Base-by-base conservation (phyloP, 2,797 vertebrate species). In the Emydoidea blandingii region DNA sequence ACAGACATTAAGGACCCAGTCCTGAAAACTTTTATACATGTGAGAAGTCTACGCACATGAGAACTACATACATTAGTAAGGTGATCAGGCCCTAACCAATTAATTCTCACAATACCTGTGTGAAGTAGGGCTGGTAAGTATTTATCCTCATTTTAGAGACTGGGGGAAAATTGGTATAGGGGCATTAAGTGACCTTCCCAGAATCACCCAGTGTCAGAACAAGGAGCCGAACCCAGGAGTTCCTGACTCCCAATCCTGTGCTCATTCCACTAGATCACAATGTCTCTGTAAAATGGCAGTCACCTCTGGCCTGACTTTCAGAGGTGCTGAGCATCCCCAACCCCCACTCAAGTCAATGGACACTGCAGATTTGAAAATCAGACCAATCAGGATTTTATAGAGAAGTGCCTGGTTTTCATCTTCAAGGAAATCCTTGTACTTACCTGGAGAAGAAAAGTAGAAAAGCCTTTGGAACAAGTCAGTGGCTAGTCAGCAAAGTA, bases 321-420 rank as follows among this genome's bases (percentile, higher is more conserved):
- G 91, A 80, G 89, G 81, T 90, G 96, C 93, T 93, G 89, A 94
- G 95, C 88, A 97, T 91, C 21, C 78, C 86, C 81, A 90, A 97
- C 96, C 95, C 96, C 95, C 94, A 97, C 96, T 96, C 94, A 93
- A 86, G 92, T 87, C 92, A 94, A 52, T 27, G 44, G 96, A 96
- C 95, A 94, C 91, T 86, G 96, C 94, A 29, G 97, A 96, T 92
- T 88, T 92, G 94, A 96, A 94, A 34, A 83, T 47, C 41, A 29
- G 41, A 47, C 44, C 96, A 85, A 96, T 95, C 87, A 81, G 85
- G 81, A 93, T 96, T 91, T 50, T 88, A 91, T 1, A 81, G 44
- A 93, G 85, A 34, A 44, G 29, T 31, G 6, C 29, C n/a, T 74
- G 8, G 54, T 29, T 96, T 95, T 90, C 37, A 59, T 27, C 87